Base-by-base conservation (phyloP, 2,113 vertebrate species). In the Montifringilla adamsi region DNA sequence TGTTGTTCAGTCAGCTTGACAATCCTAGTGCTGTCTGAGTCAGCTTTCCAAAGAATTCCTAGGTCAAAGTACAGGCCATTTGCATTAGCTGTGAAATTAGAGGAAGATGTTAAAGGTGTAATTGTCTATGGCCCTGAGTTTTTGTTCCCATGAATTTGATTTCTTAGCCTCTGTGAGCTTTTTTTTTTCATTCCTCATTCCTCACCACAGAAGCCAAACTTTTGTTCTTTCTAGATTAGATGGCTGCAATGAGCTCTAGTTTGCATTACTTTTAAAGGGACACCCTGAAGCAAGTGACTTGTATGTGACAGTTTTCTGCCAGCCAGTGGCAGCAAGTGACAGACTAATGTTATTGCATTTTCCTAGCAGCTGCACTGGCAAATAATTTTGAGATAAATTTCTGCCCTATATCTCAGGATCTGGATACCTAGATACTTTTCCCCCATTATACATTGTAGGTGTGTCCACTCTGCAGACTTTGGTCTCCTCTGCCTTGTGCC, bases 251-350 rank as follows among this genome's bases (percentile, higher is more conserved):
- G 56, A 79, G 13, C 27, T 95, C 30, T 68, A 52, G 27, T 79
- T 94, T 89, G 81, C 81, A 85, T 89, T 75, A 22, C 58, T 82
- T 96, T 75, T 85, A 93, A 93, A 91, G 70, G 27, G 86, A 58
- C 17, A 46, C 41, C 58, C 70, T 87, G 78, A 89, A 90, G 74
- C 37, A 79, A 69, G 46, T 82, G 41, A 60, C 66, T 63, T 0
- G 0, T 47, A 12, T 82, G 39, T 84, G 60, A 68, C 58, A 91
- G 33, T 66, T 53, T 62, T 69, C 74, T 91, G 37, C 63, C 53
- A 52, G 74, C 87, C 70, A 72, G 58, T 75, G 66, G 62, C 78
- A 90, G 62, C 70, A 92, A 90, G 31, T 60, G 39, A 68, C 64
- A 72, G 73, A 44, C 53, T 87, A 35, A 46, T 10, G 21, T 43